phyloP scores from a whole-genome alignment of 2,113 vertebrate genomes.

The Chaetorhynchus papuensis region DNA sequence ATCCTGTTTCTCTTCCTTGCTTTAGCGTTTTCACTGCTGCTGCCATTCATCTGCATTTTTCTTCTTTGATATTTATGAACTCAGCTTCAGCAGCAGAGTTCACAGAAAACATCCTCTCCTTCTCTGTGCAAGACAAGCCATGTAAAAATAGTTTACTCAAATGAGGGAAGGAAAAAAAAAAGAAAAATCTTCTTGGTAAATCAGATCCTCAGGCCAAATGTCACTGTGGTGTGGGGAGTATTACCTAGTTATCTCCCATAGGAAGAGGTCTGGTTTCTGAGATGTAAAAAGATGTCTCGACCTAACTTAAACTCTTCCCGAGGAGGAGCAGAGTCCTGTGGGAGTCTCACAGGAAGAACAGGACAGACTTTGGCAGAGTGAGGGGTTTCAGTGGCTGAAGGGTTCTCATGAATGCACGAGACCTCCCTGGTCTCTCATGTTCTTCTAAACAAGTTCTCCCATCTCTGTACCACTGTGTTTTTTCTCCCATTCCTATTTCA shows the following conservation, averaged over 20 bases:
- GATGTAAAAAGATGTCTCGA: neutral
- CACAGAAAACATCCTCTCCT: neutral
- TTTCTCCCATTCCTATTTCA: neutral
- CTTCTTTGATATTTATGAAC: slow-evolving; percentile 50
- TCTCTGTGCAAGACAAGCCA: neutral
- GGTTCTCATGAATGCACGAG: neutral
- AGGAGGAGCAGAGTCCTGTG: neutral
- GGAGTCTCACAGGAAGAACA: neutral
- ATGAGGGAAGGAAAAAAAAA: neutral
- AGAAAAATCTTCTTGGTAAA: neutral
- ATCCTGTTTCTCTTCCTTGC: neutral
- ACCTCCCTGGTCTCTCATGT: neutral
- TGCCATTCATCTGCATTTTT: slow-evolving; percentile 29
- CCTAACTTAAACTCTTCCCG: neutral
- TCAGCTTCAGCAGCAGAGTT: neutral
- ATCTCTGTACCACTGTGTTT: neutral
- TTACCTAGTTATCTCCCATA: neutral
- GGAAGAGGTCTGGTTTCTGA: neutral
- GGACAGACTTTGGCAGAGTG: neutral
- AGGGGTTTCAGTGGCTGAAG: neutral
- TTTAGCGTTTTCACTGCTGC: neutral
- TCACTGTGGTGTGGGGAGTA: neutral
- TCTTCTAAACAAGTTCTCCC: neutral
- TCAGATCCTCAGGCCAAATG: neutral
- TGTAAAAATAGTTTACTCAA: neutral